Conservation (phyloP, 1,140 invertebrate species). For the Drosophila busckii region DNA sequence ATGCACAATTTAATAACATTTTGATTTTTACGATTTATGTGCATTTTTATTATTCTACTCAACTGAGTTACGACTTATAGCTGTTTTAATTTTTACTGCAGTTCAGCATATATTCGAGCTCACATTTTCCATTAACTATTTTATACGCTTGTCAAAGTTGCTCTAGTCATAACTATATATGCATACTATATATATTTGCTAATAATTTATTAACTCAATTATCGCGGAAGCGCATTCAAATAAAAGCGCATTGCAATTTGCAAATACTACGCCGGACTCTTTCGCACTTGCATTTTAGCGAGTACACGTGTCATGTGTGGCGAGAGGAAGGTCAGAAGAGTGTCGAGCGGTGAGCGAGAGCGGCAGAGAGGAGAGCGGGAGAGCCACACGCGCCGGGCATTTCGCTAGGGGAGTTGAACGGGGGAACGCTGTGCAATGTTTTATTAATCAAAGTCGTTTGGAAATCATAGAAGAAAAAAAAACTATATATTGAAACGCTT, state of each 20-base stretch:
- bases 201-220: conserved; percentile 73
- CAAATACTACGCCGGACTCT: no score
- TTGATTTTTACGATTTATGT: no score
- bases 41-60: no score
- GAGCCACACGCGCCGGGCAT: conserved; percentile 28
- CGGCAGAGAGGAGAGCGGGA: background rate
- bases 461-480: background rate
- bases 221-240: conserved; percentile 65
- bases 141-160: no score
- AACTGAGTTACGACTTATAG: no score
- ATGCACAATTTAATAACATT: no score
- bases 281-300: conserved; percentile 11
- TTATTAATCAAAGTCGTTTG: conserved; percentile 11
- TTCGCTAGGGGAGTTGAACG: background rate
- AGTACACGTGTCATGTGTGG: conserved; percentile 45
- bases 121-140: no score
- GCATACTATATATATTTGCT: conserved; percentile 27
- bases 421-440: conserved; percentile 5
- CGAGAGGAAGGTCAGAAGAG: conserved; percentile 37
- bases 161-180: no score
- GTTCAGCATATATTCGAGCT: no score
- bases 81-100: no score
- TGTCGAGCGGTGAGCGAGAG: background rate
- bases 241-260: conserved; percentile 57
- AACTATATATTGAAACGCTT: no score